Evolutionary conservation across 2,888 invertebrate species (phyloP).

Genomic region (Mythimna vitellina): DNA sequence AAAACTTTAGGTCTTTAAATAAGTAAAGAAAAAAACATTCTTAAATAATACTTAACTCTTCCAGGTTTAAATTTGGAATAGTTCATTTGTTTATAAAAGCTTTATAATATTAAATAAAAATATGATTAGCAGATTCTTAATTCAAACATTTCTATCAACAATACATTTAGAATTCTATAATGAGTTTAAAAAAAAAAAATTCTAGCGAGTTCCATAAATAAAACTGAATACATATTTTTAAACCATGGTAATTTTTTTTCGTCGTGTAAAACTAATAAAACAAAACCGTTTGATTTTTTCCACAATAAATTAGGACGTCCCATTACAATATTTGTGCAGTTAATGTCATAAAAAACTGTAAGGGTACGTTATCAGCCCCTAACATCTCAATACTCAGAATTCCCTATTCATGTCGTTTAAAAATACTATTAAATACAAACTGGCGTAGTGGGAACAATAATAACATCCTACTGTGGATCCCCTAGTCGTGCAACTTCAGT

Average conservation of each 20-base stretch:
- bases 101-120: too few relatives aligned
- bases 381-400: slow-evolving; percentile 46
- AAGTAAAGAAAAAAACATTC: too few relatives aligned
- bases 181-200: too few relatives aligned
- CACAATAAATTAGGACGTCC: slow-evolving; percentile 22
- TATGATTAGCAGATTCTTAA: too few relatives aligned
- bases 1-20: too few relatives aligned
- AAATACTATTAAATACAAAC: slow-evolving; percentile 55
- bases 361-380: slow-evolving; percentile 47
- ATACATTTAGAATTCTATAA: too few relatives aligned
- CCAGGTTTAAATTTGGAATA: too few relatives aligned
- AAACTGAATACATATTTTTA: not conserved
- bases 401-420: slow-evolving; percentile 47
- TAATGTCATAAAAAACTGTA: slow-evolving; percentile 37
- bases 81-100: too few relatives aligned
- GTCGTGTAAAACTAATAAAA: not conserved
- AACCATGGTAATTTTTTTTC: too few relatives aligned
- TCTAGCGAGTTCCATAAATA: not conserved
- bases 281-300: slow-evolving; percentile 6
- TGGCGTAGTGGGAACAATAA: slow-evolving; percentile 48
- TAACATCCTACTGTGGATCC: slow-evolving; percentile 41
- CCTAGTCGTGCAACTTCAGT: slow-evolving; percentile 36
- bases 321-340: slow-evolving; percentile 36
- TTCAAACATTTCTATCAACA: too few relatives aligned
- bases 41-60: too few relatives aligned